Base-by-base conservation (phyloP, 2,888 invertebrate genomes). In the Chloromyia formosa region DNA sequence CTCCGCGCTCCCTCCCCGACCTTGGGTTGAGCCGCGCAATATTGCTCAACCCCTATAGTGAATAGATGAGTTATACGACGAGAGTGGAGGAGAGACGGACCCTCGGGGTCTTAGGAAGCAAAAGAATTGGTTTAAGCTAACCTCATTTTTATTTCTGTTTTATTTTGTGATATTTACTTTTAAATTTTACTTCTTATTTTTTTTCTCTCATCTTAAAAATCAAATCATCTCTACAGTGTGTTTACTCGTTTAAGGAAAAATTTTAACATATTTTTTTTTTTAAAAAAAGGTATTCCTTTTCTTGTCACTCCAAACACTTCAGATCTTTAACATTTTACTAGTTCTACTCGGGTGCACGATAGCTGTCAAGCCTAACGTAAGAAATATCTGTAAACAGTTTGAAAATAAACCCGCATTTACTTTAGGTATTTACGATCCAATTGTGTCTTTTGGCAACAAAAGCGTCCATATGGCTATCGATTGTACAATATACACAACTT, bases 381-480 rank as follows among this genome's bases (percentile, higher is more conserved):
- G n/a, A n/a, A n/a, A n/a, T 35, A 35, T 7, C 7, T 4, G 27
- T 4, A 35, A 35, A 35, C 27, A 35, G 7, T 35, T 35, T 35
- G 27, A 35, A 35, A 35, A 35, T 35, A 35, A 35, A 35, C 7
- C 7, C 27, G 3, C 3, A 4, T 35, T 35, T 35, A 49, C 10
- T 49, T 49, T 12, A 49, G 16, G 49, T 49, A 12, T 49, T 49
- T 49, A 5, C 49, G 49, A 49, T n/a, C 16, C 12, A 5, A 49
- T 49, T 49, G 49, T 49, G 27, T 35, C 27, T 49, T 49, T 49
- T 49, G 49, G 49, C 49, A 49, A 10, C 49, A n/a, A 49, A 49
- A 49, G 49, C 49, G 12, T 49, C 12, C 10, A 35, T 4, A 35
- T 35, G 27, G 7, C 27, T 35, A 35, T 35, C 27, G 27, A 35